A percentile compares a stretch with the other conserved stretches of the same genome.
Evolutionary conservation across 2,797 vertebrate genomes (phyloP).

Genomic region (Allobates femoralis): DNA sequence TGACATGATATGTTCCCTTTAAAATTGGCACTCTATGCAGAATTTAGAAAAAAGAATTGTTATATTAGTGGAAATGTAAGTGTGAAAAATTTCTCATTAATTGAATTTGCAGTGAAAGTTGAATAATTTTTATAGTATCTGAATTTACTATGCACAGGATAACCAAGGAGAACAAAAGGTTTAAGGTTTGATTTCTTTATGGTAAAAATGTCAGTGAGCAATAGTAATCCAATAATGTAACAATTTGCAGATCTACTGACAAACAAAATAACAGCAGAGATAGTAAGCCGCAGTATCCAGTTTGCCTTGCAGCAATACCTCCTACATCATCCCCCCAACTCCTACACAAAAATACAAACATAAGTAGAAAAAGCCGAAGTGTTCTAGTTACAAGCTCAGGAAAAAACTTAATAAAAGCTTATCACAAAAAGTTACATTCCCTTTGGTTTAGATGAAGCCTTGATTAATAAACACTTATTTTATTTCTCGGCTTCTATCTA

Average conservation of each 20-base stretch:
- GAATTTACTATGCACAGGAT: too few species aligned
- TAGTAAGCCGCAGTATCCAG: background rate
- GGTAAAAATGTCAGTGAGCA: background rate
- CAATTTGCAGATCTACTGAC: background rate
- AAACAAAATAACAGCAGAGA: constrained; percentile 24
- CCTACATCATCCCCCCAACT: constrained; percentile 2
- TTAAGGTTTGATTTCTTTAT: background rate
- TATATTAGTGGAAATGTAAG: too few species aligned
- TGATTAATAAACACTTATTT: background rate
- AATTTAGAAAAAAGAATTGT: too few species aligned
- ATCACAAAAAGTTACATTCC: constrained; percentile 11
- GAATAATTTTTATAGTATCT: too few species aligned
- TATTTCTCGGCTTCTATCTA: background rate
- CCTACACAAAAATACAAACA: constrained; percentile 27
- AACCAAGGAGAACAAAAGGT: background rate
- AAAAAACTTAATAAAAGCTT: constrained; percentile 1
- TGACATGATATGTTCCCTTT: too few species aligned
- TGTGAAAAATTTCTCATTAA: too few species aligned
- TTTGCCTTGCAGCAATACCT: constrained; percentile 21
- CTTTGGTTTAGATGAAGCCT: constrained; percentile 3
- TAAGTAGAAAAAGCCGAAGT: constrained; percentile 1
- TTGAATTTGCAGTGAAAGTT: too few species aligned
- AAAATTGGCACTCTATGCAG: too few species aligned
- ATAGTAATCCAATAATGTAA: background rate
- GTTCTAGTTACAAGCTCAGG: background rate